A percentile compares a stretch with the other conserved stretches of the same genome.
Conservation (phyloP, 2,113 vertebrate species). For the Sitta europaea region DNA sequence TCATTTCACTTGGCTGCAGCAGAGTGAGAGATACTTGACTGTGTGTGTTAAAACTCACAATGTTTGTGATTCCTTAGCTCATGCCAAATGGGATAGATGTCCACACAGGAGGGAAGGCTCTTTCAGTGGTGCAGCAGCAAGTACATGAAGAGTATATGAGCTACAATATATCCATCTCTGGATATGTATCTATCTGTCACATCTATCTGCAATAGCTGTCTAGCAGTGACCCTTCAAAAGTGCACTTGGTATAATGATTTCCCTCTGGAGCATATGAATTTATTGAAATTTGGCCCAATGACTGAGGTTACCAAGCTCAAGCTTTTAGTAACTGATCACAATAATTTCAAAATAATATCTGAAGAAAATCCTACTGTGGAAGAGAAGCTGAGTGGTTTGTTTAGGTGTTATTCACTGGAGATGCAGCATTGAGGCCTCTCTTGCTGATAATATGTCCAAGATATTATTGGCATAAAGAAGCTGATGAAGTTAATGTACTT, state of each 20-base stretch:
- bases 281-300: background rate
- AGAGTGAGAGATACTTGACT: background rate
- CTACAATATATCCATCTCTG: background rate
- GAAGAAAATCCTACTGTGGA: background rate
- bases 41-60: background rate
- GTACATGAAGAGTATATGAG: no score
- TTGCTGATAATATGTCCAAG: background rate
- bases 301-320: background rate
- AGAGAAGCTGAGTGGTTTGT: background rate
- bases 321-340: background rate
- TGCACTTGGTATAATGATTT: background rate
- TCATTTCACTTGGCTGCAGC: background rate
- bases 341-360: background rate
- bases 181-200: background rate
- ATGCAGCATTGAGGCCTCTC: background rate
- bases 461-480: background rate
- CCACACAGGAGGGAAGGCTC: background rate
- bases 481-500: background rate
- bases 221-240: background rate
- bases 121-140: background rate
- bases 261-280: background rate
- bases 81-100: accelerated
- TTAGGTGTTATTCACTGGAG: background rate
- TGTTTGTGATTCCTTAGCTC: background rate
- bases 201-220: background rate